These are phyloP conservation scores for Phrynosoma platyrhinos DNA, from an alignment of 2,113 vertebrate species.

Conservation along the genomic window DNA sequence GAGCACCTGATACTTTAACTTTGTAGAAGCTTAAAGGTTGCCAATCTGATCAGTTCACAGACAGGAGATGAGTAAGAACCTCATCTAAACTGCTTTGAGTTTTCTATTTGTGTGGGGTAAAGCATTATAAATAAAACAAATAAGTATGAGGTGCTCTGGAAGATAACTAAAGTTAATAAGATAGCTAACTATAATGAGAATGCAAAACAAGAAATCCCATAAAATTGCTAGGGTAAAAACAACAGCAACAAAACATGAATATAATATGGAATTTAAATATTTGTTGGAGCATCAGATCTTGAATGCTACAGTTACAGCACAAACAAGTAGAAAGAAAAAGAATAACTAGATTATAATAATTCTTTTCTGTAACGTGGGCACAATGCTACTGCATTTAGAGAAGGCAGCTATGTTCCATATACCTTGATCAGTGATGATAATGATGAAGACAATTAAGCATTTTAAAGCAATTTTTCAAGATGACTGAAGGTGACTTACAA, in stretches of 20 bases:
- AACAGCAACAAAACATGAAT: background rate
- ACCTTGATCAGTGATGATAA: background rate
- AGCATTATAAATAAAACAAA: constrained; percentile 1
- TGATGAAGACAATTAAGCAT: background rate
- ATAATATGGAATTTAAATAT: background rate
- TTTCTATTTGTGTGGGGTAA: background rate
- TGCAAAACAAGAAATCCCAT: background rate
- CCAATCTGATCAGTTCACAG: background rate
- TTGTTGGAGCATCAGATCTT: constrained; percentile 1
- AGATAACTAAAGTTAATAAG: background rate
- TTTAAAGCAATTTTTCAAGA: background rate
- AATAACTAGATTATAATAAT: background rate
- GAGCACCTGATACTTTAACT: background rate
- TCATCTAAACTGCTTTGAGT: background rate
- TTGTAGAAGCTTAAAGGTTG: background rate
- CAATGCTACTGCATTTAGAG: background rate
- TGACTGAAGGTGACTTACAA: background rate
- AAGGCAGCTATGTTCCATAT: background rate
- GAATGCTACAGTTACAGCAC: background rate
- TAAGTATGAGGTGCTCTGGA: background rate
- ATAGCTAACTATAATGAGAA: constrained; percentile 1
- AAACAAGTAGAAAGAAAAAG: background rate
- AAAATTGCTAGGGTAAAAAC: background rate
- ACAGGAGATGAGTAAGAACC: background rate
- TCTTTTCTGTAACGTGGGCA: background rate